Base-by-base conservation (phyloP, 2,113 vertebrate species). In the Ardeotis arabs region DNA sequence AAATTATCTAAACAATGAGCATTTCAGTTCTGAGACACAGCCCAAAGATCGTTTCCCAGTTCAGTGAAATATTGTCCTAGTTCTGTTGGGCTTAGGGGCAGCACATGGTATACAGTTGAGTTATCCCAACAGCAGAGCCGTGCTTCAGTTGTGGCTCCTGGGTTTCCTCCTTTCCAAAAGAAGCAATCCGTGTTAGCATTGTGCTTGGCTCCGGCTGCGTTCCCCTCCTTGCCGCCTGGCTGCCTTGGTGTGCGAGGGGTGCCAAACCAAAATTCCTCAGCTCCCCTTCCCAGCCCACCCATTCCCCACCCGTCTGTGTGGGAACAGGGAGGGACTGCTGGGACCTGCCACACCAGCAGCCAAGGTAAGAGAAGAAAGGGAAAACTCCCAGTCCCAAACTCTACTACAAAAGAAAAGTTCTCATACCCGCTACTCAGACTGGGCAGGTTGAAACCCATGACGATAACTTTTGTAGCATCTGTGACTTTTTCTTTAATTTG, bases 251-350 rank as follows among this genome's bases (percentile, higher is more conserved):
- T 11, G 37, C 1, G 0, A 79, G 67, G 63, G 83, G 49, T 90
- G 95, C 94, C 96, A 96, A 95, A 87, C 95, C 95, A 68, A 17
- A 92, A 96, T 92, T 93, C 94, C 94, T 90, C 79, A 29, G 86
- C 90, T 95, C 90, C 92, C 90, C 96, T 86, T 70, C 95, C 90
- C 94, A 81, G 56, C 90, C 90, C 89, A 92, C 89, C 93, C 82
- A 0, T 25, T 93, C 94, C 89, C 93, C 95, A 84, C 93, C 80
- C 88, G 2, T 31, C 95, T 93, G 88, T 25, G 87, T 68, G 90
- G 93, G 92, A 95, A 86, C 3, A 2, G 87, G 81, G 62, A 95
- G 87, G 84, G 84, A 7, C 78, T 50, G 83, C 88, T 68, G 45
- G 89, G 91, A 95, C 88, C 90, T 93, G 88, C 92, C 12, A 8